Conservation (phyloP, 92 coral and sea anemone genomes). For the Blastomussa wellsi region DNA sequence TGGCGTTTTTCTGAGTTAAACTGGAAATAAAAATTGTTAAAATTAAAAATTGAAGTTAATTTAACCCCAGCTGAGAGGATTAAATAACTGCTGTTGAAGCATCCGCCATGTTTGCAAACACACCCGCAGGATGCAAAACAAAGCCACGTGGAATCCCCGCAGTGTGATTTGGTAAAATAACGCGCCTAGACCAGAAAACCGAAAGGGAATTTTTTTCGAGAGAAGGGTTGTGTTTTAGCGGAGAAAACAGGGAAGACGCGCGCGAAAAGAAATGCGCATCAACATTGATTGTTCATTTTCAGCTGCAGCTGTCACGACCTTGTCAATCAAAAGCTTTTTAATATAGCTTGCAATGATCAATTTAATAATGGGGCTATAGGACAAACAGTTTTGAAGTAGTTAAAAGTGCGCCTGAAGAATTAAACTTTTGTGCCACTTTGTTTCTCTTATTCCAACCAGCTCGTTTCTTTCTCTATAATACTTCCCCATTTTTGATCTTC, state of each 20-base stretch:
- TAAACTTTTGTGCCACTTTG: neutral
- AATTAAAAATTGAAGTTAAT: neutral
- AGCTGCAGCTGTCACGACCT: slow-evolving; percentile 3
- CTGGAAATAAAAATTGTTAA: neutral
- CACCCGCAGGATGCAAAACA: neutral
- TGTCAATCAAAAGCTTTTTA: neutral
- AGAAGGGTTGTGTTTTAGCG: neutral
- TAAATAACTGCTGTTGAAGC: neutral
- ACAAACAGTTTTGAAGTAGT: neutral
- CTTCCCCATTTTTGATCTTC: neutral
- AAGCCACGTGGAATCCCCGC: slow-evolving; percentile 35
- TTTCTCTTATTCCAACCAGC: neutral
- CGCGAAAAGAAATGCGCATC: neutral
- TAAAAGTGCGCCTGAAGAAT: neutral
- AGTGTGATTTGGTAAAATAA: neutral
- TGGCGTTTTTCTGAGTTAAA: neutral
- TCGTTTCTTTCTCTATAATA: neutral
- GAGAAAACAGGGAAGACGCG: neutral
- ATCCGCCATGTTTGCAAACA: slow-evolving; percentile 40
- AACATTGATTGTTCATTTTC: neutral
- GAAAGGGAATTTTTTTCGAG: neutral
- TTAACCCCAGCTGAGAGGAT: slow-evolving; percentile 33
- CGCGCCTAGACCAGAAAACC: neutral
- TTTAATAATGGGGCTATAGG: neutral
- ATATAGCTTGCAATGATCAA: neutral